These are phyloP conservation scores for Phaedon cochleariae DNA, from an alignment of 2,888 invertebrate species.

Conservation along the genomic window DNA sequence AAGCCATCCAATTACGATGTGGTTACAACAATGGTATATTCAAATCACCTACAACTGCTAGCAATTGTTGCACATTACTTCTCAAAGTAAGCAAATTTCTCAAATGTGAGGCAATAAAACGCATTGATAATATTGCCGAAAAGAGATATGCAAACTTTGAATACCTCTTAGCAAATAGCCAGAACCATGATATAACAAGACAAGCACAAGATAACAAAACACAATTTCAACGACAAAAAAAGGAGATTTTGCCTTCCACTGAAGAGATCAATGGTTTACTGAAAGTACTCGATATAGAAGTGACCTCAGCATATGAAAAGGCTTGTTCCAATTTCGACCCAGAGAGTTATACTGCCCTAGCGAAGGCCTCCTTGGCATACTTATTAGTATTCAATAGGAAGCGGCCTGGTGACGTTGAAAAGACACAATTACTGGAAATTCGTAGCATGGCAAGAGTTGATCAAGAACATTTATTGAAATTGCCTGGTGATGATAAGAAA, in stretches of 20 bases:
- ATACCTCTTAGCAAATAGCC: not conserved
- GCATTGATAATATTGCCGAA: not conserved
- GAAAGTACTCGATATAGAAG: not conserved
- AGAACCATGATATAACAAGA: not conserved
- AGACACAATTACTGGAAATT: conserved; percentile 3
- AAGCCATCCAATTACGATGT: not conserved
- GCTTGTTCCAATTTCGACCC: not conserved
- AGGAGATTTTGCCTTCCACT: conserved; percentile 7
- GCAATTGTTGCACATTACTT: not conserved
- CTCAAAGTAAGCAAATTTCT: not conserved
- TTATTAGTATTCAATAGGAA: conserved; percentile 18
- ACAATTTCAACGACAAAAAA: conserved; percentile 4
- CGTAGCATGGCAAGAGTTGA: conserved; percentile 1
- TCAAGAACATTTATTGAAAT: conserved; percentile 6
- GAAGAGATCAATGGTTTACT: conserved; percentile 4
- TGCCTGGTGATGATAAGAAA: not conserved
- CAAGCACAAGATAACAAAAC: not conserved
- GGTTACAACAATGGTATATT: not conserved
- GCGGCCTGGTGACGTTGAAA: conserved; percentile 18
- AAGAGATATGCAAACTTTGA: not conserved
- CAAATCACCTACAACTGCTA: not conserved
- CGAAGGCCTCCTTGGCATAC: conserved; percentile 4
- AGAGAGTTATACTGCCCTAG: not conserved
- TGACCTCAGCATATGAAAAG: not conserved
- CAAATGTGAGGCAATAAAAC: not conserved